phyloP scores from a whole-genome alignment of 2,797 vertebrate species.

The Malacoctenus gilli region DNA sequence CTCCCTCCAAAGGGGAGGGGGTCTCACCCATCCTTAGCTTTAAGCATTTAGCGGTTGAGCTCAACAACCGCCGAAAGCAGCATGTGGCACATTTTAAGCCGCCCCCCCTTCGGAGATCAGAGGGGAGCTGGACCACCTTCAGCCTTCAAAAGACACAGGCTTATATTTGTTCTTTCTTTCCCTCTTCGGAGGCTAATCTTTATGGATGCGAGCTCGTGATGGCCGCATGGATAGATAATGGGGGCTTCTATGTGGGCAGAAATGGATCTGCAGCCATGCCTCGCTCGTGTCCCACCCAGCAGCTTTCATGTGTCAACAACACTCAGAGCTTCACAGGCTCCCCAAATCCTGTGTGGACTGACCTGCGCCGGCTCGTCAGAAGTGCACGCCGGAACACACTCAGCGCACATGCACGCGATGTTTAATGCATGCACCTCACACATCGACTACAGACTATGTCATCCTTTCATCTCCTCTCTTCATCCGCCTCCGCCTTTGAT shows the following conservation, averaged over 20 bases:
- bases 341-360: constrained; percentile 37
- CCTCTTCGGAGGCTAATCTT: constrained; percentile 28
- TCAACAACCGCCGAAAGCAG: constrained; percentile 5
- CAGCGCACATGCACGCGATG: constrained; percentile 29
- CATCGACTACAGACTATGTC: constrained; percentile 51
- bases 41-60: constrained; percentile 21
- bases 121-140: constrained; percentile 30
- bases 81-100: constrained; percentile 20
- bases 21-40: constrained; percentile 12
- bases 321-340: constrained; percentile 32
- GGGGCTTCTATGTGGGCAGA: constrained; percentile 20
- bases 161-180: constrained; percentile 24
- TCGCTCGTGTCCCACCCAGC: constrained; percentile 20
- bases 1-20: neutral
- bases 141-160: constrained; percentile 43
- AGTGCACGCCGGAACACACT: constrained; percentile 22
- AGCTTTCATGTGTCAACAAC: constrained; percentile 55
- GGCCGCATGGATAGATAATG: constrained; percentile 27
- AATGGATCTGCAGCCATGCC: constrained; percentile 4
- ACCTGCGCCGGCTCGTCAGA: constrained; percentile 41
- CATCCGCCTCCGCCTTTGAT: constrained; percentile 70
- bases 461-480: constrained; percentile 74
- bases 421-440: constrained; percentile 65
- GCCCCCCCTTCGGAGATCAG: constrained; percentile 29
- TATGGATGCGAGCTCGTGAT: constrained; percentile 14